These are phyloP conservation scores for Helicoverpa armigera DNA, from an alignment of 1,140 invertebrate species.

Conservation along the genomic window DNA sequence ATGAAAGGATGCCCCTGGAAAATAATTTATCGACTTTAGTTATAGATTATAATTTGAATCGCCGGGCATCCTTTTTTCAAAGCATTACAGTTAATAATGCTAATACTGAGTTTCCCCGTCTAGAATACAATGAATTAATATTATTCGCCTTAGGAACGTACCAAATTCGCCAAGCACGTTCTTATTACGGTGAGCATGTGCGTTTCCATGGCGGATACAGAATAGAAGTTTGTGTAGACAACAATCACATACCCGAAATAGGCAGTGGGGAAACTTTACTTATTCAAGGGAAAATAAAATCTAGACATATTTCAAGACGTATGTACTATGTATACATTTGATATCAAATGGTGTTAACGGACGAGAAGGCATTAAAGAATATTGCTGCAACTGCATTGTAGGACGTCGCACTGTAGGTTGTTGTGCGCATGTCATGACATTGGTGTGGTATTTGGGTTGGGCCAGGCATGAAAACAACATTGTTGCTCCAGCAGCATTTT, in stretches of 20 bases:
- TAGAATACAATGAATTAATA: conserved; percentile 6
- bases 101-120: conserved; percentile 3
- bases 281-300: conserved; percentile 10
- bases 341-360: not conserved
- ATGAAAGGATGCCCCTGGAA: too few species aligned
- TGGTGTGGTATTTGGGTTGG: conserved; percentile 9
- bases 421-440: not conserved
- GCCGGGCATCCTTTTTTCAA: not conserved
- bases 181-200: conserved; percentile 24
- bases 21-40: too few species aligned
- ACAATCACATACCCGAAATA: not conserved
- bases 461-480: not conserved
- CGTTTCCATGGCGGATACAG: conserved; percentile 30
- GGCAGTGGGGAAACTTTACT: not conserved
- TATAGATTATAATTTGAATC: not conserved
- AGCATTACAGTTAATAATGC: not conserved
- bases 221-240: conserved; percentile 17
- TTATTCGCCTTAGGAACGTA: conserved; percentile 29
- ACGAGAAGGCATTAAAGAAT: not conserved
- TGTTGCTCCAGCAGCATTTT: not conserved
- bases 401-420: conserved; percentile 3
- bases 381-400: not conserved
- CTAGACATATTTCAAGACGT: not conserved
- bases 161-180: conserved; percentile 24
- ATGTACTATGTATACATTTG: conserved; percentile 13